Percentiles rank a stretch among this genome's conserved stretches.
Evolutionary conservation across 2,888 invertebrate genomes (phyloP).

Genomic region (Galerucella pusilla): DNA sequence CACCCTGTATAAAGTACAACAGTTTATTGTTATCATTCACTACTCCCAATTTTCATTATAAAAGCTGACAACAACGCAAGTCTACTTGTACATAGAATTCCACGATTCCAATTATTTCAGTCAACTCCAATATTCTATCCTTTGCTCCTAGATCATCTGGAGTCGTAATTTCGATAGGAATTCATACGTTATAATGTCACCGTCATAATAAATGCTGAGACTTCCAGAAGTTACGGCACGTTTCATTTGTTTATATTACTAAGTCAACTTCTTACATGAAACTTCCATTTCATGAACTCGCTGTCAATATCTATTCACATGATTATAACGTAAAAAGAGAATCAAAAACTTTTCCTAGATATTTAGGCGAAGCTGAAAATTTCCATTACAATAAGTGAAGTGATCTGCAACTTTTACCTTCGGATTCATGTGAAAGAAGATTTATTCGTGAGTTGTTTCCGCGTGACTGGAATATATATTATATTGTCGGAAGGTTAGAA

Average conservation of each 20-base stretch:
- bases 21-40: no score
- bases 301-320: not conserved
- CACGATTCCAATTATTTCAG: no score
- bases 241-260: slow-evolving; percentile 39
- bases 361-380: not conserved
- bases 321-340: not conserved
- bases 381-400: not conserved
- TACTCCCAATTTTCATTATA: no score
- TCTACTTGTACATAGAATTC: no score
- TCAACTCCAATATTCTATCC: no score
- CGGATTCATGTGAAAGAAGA: not conserved
- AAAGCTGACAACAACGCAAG: no score
- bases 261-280: slow-evolving; percentile 22
- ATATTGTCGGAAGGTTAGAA: not conserved
- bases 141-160: no score
- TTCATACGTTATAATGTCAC: not conserved
- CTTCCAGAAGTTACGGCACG: slow-evolving; percentile 24
- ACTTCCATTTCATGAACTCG: slow-evolving; percentile 1
- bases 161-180: not conserved
- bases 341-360: slow-evolving; percentile 8
- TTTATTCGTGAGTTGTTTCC: not conserved
- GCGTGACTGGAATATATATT: not conserved
- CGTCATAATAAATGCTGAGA: slow-evolving; percentile 14
- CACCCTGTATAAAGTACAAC: no score
- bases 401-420: not conserved